Conservation (phyloP, 2,797 vertebrate species). For the Nannoperca australis region DNA sequence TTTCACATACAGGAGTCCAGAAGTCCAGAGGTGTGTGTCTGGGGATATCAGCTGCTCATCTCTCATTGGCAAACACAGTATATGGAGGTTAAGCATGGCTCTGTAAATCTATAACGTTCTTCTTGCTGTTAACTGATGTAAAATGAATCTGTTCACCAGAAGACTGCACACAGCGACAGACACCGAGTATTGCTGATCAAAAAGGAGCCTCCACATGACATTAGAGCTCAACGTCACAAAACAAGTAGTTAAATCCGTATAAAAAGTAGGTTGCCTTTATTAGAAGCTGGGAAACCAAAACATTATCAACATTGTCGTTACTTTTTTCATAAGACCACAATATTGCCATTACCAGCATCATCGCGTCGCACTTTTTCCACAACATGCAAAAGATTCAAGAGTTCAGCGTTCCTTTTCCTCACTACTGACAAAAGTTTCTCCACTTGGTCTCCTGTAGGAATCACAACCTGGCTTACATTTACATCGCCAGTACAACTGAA, state of each 20-base stretch:
- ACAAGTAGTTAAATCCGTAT: slow-evolving; percentile 81
- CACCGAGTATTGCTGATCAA: background rate
- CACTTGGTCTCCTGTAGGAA: slow-evolving; percentile 70
- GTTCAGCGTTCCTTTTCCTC: slow-evolving; percentile 74
- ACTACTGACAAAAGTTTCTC: slow-evolving; percentile 71
- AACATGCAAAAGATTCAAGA: slow-evolving; percentile 83
- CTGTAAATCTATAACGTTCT: no score
- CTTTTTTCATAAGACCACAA: slow-evolving; percentile 75
- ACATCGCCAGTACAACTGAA: slow-evolving; percentile 78
- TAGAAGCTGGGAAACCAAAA: slow-evolving; percentile 86
- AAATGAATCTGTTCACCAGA: background rate
- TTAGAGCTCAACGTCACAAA: slow-evolving; percentile 73
- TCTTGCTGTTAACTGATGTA: no score
- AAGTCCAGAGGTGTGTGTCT: background rate
- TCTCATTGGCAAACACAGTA: background rate
- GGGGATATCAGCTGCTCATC: no score
- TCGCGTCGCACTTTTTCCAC: slow-evolving; percentile 73
- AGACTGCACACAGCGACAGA: slow-evolving; percentile 34
- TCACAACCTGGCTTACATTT: slow-evolving; percentile 80
- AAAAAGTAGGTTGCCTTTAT: slow-evolving; percentile 87
- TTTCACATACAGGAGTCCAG: background rate
- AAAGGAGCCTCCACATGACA: background rate
- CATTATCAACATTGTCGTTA: slow-evolving; percentile 81
- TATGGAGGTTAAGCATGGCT: no score
- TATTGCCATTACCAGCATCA: slow-evolving; percentile 75